Percentiles rank a stretch among this genome's conserved stretches.
These are phyloP conservation scores for Agapornis roseicollis DNA, from an alignment of 2,113 vertebrate genomes.

Conservation along the genomic window DNA sequence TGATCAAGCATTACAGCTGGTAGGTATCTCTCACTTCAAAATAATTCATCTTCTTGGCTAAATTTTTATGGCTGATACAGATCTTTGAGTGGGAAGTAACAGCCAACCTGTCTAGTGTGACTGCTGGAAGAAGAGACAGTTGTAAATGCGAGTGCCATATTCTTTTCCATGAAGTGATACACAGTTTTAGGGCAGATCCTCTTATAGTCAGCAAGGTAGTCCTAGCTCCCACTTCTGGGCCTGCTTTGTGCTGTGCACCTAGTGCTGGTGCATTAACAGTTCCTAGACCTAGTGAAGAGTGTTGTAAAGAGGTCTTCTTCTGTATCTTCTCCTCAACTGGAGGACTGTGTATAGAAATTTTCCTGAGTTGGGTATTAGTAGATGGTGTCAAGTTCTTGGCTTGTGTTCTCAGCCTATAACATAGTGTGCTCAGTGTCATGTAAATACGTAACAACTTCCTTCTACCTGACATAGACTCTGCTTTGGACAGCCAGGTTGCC, in stretches of 20 bases:
- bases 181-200: not conserved
- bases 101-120: not conserved
- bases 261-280: not conserved
- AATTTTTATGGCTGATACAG: not conserved
- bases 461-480: not conserved
- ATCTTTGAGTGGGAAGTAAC: not conserved
- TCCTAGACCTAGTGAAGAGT: not conserved
- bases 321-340: not conserved
- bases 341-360: not conserved
- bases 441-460: not conserved
- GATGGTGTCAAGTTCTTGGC: not conserved
- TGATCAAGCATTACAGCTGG: not conserved
- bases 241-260: not conserved
- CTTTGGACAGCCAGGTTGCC: not conserved
- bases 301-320: not conserved
- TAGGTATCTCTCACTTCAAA: not conserved
- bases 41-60: not conserved
- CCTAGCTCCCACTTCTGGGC: not conserved
- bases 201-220: not conserved
- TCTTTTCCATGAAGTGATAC: not conserved
- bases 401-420: not conserved
- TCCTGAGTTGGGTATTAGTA: not conserved
- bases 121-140: not conserved
- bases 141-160: not conserved
- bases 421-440: not conserved